Base-by-base conservation (phyloP, 1,140 invertebrate genomes). In the Sminthurides bifidus region DNA sequence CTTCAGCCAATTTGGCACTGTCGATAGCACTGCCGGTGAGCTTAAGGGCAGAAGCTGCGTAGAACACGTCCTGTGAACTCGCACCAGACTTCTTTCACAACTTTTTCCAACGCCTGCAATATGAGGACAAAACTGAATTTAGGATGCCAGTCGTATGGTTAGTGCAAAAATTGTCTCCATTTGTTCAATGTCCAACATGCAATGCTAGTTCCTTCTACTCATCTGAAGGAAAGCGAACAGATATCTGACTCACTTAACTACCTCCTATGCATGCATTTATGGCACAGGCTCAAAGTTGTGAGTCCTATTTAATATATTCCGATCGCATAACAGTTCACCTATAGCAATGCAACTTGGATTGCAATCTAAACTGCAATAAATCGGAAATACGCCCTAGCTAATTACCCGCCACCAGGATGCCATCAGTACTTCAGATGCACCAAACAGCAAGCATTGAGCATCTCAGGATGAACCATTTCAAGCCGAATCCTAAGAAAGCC, bases 81-180 rank as follows among this genome's bases (percentile, higher is more conserved):
- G 54, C 58, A 23, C 61, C 61, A 29, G 26, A n/a, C 21, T 29
- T 59, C 56, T 26, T 63, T 63, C 0, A 63, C 26, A 38, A 59
- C 38, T 49, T 63, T 58, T 19, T 59, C 61, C 4, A 59, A 14
- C 10, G 52, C 54, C 60, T 61, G 35, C 29, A 26, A 12, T 33
- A 35, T 2, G 38, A 30, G 33, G 41, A 40, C 8, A 8, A 8
- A 29, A 2, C 26, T 38, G 17, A 37, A 49, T 17, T 38, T 14
- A n/a, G 26, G 29, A 19, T 52, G 8, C n/a, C 8, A 10, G 8
- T 35, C n/a, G 33, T 8, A 35, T 35, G 33, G 33, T 8, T 8
- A 35, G 33, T 52, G 30, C 50, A 40, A 52, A 37, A 14, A 37
- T 29, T 19, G 19, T 52, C 1, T 26, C 35, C 37, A 23, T 24